phyloP scores from a whole-genome alignment of 1,140 invertebrate species.

The Hyposmocoma kahamanoa region DNA sequence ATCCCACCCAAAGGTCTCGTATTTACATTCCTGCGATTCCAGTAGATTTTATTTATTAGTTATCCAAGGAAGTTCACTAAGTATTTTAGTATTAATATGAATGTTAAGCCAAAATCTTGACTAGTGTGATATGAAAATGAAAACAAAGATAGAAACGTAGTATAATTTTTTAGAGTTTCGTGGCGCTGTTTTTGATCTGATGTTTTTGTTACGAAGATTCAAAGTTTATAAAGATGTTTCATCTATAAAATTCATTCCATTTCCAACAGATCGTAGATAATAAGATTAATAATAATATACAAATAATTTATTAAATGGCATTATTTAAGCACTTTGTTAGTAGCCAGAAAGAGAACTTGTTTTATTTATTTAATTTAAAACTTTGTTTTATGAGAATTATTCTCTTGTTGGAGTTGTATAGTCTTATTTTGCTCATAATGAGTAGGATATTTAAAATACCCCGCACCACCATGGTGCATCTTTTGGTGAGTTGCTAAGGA shows the following conservation, averaged over 20 bases:
- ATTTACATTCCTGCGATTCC: constrained; percentile 47
- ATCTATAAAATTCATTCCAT: constrained; percentile 44
- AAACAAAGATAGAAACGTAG: constrained; percentile 30
- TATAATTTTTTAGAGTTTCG: neutral
- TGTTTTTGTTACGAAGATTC: constrained; percentile 54
- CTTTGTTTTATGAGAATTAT: too few species aligned
- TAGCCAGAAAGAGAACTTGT: too few species aligned
- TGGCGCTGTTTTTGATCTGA: constrained; percentile 44
- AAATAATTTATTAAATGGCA: constrained; percentile 14
- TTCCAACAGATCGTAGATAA: too few species aligned
- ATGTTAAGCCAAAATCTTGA: constrained; percentile 48
- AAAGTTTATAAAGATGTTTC: constrained; percentile 41
- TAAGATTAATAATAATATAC: neutral
- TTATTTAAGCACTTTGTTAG: too few species aligned
- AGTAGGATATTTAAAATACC: too few species aligned
- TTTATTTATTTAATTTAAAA: too few species aligned
- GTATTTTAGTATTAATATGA: constrained; percentile 30
- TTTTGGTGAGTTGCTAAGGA: too few species aligned
- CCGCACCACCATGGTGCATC: too few species aligned
- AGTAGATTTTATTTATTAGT: constrained; percentile 44
- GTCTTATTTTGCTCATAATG: too few species aligned
- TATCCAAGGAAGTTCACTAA: constrained; percentile 45
- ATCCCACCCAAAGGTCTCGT: constrained; percentile 55
- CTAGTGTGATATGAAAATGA: constrained; percentile 47
- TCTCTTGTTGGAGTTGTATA: too few species aligned